Evolutionary conservation across 1,140 invertebrate genomes (phyloP).

Genomic region (Macrotrachela quadricornifera): DNA sequence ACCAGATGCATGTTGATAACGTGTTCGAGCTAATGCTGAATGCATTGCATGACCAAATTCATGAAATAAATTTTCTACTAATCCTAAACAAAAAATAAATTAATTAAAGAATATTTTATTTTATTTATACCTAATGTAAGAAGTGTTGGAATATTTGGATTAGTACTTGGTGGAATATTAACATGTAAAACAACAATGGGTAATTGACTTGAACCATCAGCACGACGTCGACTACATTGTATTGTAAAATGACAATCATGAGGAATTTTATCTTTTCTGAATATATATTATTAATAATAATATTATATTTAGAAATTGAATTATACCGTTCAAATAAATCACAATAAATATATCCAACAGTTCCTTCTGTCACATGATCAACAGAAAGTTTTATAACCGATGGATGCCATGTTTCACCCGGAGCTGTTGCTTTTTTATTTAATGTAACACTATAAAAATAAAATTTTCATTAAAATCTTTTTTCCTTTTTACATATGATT

Average conservation of each 20-base stretch:
- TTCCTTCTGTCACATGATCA: constrained; percentile 40
- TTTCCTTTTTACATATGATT: too few relatives aligned
- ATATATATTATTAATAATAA: too few relatives aligned
- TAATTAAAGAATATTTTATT: neutral
- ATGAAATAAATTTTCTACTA: constrained; percentile 86
- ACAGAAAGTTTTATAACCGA: constrained; percentile 59
- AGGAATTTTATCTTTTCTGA: too few relatives aligned
- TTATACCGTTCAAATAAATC: constrained; percentile 74
- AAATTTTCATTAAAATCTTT: too few relatives aligned
- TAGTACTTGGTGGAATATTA: constrained; percentile 47
- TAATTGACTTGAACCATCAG: constrained; percentile 60
- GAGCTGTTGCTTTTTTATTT: constrained; percentile 42
- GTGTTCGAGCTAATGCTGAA: constrained; percentile 77
- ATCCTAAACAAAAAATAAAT: neutral
- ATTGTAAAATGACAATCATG: constrained; percentile 92
- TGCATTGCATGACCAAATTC: constrained; percentile 98
- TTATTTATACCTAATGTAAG: constrained; percentile 45
- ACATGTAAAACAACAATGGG: constrained; percentile 84
- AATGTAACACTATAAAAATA: constrained; percentile 42
- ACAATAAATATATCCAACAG: constrained; percentile 84
- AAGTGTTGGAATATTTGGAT: constrained; percentile 43
- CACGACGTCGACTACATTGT: constrained; percentile 56
- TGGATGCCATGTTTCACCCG: constrained; percentile 58
- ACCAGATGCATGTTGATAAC: constrained; percentile 82
- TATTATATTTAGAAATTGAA: constrained; percentile 48